A percentile compares a stretch with the other conserved stretches of the same genome.
These are phyloP conservation scores for Drosophila meridiana DNA, from an alignment of 2,888 invertebrate species.

Conservation along the genomic window DNA sequence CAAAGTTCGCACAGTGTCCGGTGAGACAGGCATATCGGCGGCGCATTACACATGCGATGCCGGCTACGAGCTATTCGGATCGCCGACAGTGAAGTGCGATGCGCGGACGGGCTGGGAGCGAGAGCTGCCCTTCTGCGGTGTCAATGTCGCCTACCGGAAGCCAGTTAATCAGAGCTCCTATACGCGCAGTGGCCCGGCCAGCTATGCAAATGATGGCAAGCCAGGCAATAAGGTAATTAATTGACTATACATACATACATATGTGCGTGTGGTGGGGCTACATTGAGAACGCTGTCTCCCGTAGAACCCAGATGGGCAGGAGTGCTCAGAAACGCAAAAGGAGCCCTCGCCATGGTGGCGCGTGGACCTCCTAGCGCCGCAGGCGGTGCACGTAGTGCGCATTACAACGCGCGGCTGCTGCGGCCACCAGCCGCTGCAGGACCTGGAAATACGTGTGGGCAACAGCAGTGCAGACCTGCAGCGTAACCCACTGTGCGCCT, in stretches of 20 bases:
- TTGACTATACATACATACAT: neutral
- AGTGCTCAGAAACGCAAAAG: slow-evolving; percentile 95
- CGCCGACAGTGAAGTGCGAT: slow-evolving; percentile 89
- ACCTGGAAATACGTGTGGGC: slow-evolving; percentile 95
- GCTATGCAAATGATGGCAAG: slow-evolving; percentile 95
- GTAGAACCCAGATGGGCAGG: slow-evolving; percentile 93
- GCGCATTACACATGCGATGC: slow-evolving; percentile 94
- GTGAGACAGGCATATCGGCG: slow-evolving; percentile 85
- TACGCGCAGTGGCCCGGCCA: slow-evolving; percentile 92
- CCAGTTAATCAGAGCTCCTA: slow-evolving; percentile 96
- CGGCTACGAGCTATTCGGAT: slow-evolving; percentile 95
- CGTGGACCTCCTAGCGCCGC: slow-evolving; percentile 93
- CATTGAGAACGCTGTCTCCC: too few species aligned
- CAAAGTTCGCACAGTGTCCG: slow-evolving; percentile 86
- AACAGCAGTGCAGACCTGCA: slow-evolving; percentile 95
- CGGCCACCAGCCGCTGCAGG: slow-evolving; percentile 95
- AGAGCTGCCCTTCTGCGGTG: slow-evolving; percentile 94
- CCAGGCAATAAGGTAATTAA: slow-evolving; percentile 86
- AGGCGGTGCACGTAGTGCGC: slow-evolving; percentile 93
- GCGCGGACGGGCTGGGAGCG: slow-evolving; percentile 91
- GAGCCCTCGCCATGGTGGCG: slow-evolving; percentile 98
- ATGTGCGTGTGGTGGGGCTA: neutral
- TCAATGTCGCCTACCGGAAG: slow-evolving; percentile 93
- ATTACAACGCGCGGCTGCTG: slow-evolving; percentile 90
- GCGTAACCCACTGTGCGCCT: slow-evolving; percentile 95